Evolutionary conservation across 2,888 invertebrate species (phyloP), one percentile per base, ranked within the genome.

Genomic region (Pinctada fucata): DNA sequence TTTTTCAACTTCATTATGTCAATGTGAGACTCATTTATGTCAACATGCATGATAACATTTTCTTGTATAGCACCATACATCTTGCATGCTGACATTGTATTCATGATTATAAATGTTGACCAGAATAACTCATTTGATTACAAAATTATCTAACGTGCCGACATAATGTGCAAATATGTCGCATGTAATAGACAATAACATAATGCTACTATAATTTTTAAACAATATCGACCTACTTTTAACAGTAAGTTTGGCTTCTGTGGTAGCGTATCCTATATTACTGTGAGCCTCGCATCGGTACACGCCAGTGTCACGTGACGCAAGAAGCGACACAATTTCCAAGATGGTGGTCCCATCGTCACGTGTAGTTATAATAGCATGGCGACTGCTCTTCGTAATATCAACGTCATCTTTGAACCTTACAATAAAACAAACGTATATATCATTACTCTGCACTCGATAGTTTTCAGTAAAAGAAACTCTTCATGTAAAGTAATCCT

Each of bases 211-310:
- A 31, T 31, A 31, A 31, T 31, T 31, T 31, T 31, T 31, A 31
- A 31, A 31, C 31, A 31, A 31, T 58, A 58, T 58, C 6, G 6
- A 58, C 76, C 48, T 80, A 82, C 83, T 78, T 75, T 71, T 49
- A 65, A 86, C 79, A 31, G 77, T 78, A 4, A 86, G 76, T 67
- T 84, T 84, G 2, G 84, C 83, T 72, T 86, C 85, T 52, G 85
- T 80, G 3, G 81, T 76, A 5, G 82, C 79, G 79, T 79, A 79
- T 10, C 86, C 86, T 6, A 78, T 76, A 3, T 72, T 70, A 82
- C 83, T 86, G 50, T 64, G 79, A 48, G 83, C 80, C 76, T 82
- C 84, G 76, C 84, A 84, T 72, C 80, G 82, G 77, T 84, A 86
- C 2, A 84, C 73, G 5, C 81, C 85, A 3, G 71, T 81, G 74